These are phyloP conservation scores for Platyrinchus mystaceus DNA, from an alignment of 2,797 vertebrate species.

Conservation along the genomic window DNA sequence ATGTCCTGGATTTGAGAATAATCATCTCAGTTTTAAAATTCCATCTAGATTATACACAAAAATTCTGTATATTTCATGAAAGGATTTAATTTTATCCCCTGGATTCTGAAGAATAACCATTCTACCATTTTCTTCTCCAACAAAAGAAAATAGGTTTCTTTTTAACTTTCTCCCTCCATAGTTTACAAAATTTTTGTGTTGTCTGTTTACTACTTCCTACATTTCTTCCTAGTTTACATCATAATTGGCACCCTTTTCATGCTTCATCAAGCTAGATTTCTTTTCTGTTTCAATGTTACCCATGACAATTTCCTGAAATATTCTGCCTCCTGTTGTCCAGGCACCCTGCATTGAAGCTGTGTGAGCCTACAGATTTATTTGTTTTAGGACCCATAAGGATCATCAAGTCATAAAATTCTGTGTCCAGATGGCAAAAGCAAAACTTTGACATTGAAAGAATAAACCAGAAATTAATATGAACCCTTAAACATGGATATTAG, in stretches of 20 bases:
- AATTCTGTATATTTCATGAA: not conserved
- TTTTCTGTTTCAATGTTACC: not conserved
- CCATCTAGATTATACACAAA: not conserved
- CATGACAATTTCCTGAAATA: not conserved
- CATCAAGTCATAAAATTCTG: not conserved
- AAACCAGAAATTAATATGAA: not conserved
- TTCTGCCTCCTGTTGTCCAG: not conserved
- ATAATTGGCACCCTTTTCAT: not conserved
- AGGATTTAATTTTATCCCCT: not conserved
- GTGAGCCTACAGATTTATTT: not conserved
- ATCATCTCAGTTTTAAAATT: not conserved
- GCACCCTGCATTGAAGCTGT: rapidly evolving
- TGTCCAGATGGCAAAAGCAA: not conserved
- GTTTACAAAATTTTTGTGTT: not conserved
- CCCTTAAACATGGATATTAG: not conserved
- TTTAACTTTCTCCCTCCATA: not conserved
- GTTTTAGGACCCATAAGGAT: not conserved
- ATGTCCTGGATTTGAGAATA: not conserved
- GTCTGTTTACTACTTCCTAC: not conserved
- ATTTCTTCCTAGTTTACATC: not conserved
- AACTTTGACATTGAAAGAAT: not conserved
- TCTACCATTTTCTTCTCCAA: not conserved
- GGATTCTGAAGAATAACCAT: not conserved
- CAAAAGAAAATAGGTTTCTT: not conserved
- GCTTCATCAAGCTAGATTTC: not conserved